phyloP scores from a whole-genome alignment of 2,888 invertebrate species.

The Odontocerum albicorne region DNA sequence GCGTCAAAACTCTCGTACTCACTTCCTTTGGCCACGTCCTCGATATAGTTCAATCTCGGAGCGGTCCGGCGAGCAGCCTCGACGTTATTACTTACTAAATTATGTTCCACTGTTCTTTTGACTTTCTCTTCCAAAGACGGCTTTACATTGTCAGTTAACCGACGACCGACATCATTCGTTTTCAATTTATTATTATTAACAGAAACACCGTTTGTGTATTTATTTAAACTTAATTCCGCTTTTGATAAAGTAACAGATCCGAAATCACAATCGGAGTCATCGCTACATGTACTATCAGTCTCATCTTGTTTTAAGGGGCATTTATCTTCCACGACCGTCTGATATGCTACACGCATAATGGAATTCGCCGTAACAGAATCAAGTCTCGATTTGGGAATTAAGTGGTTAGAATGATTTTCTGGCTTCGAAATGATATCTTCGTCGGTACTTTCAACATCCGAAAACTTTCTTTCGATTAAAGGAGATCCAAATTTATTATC shows the following conservation, averaged over 20 bases:
- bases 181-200: constrained; percentile 13
- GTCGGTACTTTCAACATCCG: constrained; percentile 52
- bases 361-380: constrained; percentile 15
- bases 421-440: constrained; percentile 39
- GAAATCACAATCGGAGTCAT: constrained; percentile 34
- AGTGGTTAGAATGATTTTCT: constrained; percentile 14
- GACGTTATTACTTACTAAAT: constrained; percentile 5
- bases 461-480: constrained; percentile 71
- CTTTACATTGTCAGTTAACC: constrained; percentile 15
- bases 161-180: constrained; percentile 15
- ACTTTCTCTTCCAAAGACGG: constrained; percentile 11
- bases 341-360: constrained; percentile 32
- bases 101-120: constrained; percentile 8
- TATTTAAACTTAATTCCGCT: constrained; percentile 16
- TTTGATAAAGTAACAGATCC: constrained; percentile 20
- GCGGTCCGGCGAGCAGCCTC: constrained; percentile 1
- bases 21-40: constrained; percentile 4
- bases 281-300: constrained; percentile 31
- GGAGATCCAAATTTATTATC: constrained; percentile 73
- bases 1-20: constrained; percentile 18
- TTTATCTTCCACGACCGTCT: constrained; percentile 30
- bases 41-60: constrained; percentile 1
- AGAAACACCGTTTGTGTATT: constrained; percentile 24
- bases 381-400: constrained; percentile 20
- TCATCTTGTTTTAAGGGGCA: constrained; percentile 22